Evolutionary conservation across 2,113 vertebrate genomes (phyloP), one percentile per base, ranked within the genome.

Genomic region (Urocitellus parryii): DNA sequence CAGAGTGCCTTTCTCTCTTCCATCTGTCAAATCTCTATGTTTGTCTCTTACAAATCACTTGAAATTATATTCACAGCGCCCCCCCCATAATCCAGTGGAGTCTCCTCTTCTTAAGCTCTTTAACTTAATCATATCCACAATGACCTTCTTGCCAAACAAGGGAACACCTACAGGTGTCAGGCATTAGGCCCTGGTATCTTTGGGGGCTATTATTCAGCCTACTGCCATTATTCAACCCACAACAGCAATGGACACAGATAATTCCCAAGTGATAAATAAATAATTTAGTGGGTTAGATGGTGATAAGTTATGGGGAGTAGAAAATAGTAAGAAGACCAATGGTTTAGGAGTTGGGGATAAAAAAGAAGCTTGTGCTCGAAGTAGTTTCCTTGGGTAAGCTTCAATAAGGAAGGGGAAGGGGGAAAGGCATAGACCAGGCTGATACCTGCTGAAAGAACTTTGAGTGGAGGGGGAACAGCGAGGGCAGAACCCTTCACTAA

Each of bases 391-490:
- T n/a, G 45, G 27, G 14, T 39, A 51, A 65, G 16, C 1, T 58
- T 90, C 81, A 42, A 0, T 37, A 24, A 90, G 12, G 25, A 72
- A 77, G 93, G 27, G 5, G 11, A 65, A 58, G 42, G 7, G 42
- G 2, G 8, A 80, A 22, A 18, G 20, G 4, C 29, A 2, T 17
- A 56, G 81, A 12, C 0, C 37, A 34, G 7, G 32, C 16, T 42
- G 80, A 32, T 18, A n/a, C 1, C n/a, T 58, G 17, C 8, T 86
- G 32, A 2, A 61, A 72, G 34, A 42, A 22, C 37, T 68, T 42
- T 39, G 29, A 56, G 5, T 7, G 9, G 34, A 29, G 4, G 3
- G 3, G 29, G 29, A 72, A 29, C 7, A 9, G 0, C 2, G 16
- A 51, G 29, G 72, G 1, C 9, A 29, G 1, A 39, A 42, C 8